Conservation (phyloP, 1,140 invertebrate species). For the Eupristina koningsbergeri region DNA sequence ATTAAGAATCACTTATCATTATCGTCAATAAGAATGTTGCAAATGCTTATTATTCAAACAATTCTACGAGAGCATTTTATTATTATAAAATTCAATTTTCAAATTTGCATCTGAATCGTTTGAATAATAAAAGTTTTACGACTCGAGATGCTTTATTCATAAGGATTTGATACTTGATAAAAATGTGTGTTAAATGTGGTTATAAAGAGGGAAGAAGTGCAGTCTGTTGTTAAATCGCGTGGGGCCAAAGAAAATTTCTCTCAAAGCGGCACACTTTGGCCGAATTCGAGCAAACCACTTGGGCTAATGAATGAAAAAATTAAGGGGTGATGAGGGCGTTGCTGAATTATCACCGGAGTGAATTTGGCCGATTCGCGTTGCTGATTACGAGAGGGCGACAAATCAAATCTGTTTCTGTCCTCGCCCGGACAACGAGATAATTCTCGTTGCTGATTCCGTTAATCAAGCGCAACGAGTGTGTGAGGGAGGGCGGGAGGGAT, state of each 20-base stretch:
- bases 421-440: slow-evolving; percentile 18
- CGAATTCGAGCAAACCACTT: no score
- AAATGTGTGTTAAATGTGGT: no score
- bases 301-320: no score
- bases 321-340: background rate
- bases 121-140: background rate
- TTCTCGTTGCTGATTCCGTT: slow-evolving; percentile 36
- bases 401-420: slow-evolving; percentile 39
- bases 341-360: slow-evolving; percentile 35
- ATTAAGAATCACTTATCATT: no score
- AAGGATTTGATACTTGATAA: background rate
- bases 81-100: background rate
- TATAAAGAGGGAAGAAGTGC: no score
- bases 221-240: no score
- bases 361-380: slow-evolving; percentile 33
- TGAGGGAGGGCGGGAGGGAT: background rate
- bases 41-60: background rate
- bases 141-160: background rate
- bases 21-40: no score
- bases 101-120: background rate
- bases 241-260: no score
- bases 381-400: slow-evolving; percentile 33
- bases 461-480: slow-evolving; percentile 47
- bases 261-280: no score
- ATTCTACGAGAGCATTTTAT: background rate